Base-by-base conservation (phyloP, 2,888 invertebrate genomes). In the Muschampia plurimacula region DNA sequence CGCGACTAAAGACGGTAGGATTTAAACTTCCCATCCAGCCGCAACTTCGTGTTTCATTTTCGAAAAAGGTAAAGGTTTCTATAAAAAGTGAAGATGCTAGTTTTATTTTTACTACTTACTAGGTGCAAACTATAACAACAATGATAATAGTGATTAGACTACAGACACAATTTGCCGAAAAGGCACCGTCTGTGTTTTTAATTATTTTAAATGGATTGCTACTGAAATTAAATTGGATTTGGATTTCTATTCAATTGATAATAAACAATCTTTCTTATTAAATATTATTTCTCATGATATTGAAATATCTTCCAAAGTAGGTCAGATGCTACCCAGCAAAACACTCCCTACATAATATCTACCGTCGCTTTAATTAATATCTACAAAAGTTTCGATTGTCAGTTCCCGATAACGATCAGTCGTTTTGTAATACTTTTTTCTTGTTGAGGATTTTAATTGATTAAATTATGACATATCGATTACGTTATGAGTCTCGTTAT, bases 391-490 rank as follows among this genome's bases (percentile, higher is more conserved):
- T 72, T 55, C 67, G 67, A 67, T 72, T 66, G 67, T 67, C 72
- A 72, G 62, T 62, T 72, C 5, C 9, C 32, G 72, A 72, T 72
- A 66, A 83, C 80, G 81, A 82, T 69, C 67, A 39, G 36, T 60
- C 68, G 65, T 69, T 71, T 57, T 63, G 67, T 73, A 74, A 76
- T 75, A 77, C 76, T 75, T 75, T 79, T 77, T 74, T 59, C 76
- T 76, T 67, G 74, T 74, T 65, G 67, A 76, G 79, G 76, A 78
- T 80, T 79, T 79, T 77, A 80, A 80, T 80, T 78, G 77, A 77
- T 80, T 75, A 78, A 79, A 78, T 77, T 76, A 78, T 78, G 76
- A 80, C 77, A 77, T 77, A 76, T 79, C 75, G 77, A 79, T 79
- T 79, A 77, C 74, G 77, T 76, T 64, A 72, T 60, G 68, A 72